Evolutionary conservation across 2,113 vertebrate genomes (phyloP).

Genomic region (Paedocypris sp.): DNA sequence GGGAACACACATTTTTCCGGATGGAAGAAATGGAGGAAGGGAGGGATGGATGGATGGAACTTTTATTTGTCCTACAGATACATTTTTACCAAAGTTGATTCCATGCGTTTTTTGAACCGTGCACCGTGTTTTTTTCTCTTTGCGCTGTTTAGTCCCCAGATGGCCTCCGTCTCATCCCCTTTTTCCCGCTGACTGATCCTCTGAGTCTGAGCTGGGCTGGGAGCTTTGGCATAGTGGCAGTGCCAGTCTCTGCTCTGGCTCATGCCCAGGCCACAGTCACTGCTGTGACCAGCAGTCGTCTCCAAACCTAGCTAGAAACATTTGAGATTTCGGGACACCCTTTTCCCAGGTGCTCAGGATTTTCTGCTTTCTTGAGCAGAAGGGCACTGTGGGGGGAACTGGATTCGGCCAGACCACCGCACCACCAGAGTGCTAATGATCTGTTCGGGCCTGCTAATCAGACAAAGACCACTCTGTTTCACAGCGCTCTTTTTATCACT

Average conservation of each 20-base stretch:
- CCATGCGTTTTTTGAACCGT: neutral
- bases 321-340: conserved; percentile 12
- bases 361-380: conserved; percentile 23
- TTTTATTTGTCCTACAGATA: too few relatives aligned
- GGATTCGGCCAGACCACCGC: conserved; percentile 26
- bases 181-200: conserved; percentile 2
- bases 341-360: neutral
- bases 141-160: neutral
- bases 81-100: too few relatives aligned
- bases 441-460: conserved; percentile 27
- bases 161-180: neutral
- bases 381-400: conserved; percentile 17
- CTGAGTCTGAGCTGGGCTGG: neutral
- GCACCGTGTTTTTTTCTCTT: neutral
- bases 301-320: conserved; percentile 9
- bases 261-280: neutral
- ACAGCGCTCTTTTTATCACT: too few relatives aligned
- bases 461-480: conserved; percentile 37
- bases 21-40: too few relatives aligned
- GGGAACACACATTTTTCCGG: too few relatives aligned
- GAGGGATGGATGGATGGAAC: too few relatives aligned
- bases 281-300: conserved; percentile 16
- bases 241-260: neutral
- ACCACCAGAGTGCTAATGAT: conserved; percentile 40
- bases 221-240: neutral